A percentile compares a stretch with the other conserved stretches of the same genome.
These are phyloP conservation scores for Acropora yongei DNA, from an alignment of 64 coral and sea anemone species.

Conservation along the genomic window DNA sequence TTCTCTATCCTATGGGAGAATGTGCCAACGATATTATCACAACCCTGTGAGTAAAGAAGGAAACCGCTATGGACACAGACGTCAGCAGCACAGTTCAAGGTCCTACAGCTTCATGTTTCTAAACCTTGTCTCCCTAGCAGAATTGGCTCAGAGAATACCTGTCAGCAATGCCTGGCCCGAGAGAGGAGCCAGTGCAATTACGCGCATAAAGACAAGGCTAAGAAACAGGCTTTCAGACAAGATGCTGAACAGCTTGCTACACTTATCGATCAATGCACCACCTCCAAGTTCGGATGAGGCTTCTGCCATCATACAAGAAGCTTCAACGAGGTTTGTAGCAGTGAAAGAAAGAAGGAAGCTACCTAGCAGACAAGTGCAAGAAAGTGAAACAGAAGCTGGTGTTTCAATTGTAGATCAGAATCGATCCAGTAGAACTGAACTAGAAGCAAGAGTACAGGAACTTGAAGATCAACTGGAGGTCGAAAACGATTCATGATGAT, in stretches of 20 bases:
- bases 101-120: no score
- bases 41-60: no score
- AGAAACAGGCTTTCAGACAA: conserved; percentile 20
- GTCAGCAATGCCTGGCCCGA: conserved; percentile 51
- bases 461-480: conserved; percentile 25
- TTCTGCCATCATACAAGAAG: conserved; percentile 38
- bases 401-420: conserved; percentile 46
- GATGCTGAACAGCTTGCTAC: not conserved
- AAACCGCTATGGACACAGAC: no score
- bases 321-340: conserved; percentile 33
- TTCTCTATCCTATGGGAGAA: no score
- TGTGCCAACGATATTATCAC: no score
- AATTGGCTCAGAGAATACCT: conserved; percentile 38
- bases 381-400: not conserved
- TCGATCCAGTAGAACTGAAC: conserved; percentile 46
- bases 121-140: not conserved
- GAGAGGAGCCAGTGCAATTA: not conserved
- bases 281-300: conserved; percentile 18
- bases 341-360: not conserved
- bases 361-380: conserved; percentile 12
- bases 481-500: conserved; percentile 40
- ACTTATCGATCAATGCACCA: conserved; percentile 1
- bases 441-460: conserved; percentile 51
- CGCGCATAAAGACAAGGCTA: no score
- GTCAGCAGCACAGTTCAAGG: no score